Evolutionary conservation across 2,113 vertebrate genomes (phyloP).

Genomic region (Charadrius vociferus): DNA sequence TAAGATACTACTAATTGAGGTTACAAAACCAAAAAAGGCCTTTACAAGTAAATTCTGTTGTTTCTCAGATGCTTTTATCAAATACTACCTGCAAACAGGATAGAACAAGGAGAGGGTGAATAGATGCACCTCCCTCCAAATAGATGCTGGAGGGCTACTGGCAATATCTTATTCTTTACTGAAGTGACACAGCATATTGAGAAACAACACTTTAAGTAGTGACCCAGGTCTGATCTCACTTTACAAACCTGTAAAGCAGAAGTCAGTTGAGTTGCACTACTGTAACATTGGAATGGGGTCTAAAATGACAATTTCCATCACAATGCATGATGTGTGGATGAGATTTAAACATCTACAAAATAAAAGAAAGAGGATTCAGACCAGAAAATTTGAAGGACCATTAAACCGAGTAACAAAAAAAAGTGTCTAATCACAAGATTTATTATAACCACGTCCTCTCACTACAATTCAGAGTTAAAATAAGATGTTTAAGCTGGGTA

Average conservation of each 20-base stretch:
- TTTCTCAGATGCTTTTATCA: slow-evolving; percentile 62
- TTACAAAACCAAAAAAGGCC: background rate
- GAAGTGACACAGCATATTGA: background rate
- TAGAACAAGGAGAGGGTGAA: background rate
- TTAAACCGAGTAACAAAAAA: background rate
- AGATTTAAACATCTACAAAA: background rate
- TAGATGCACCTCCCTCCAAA: background rate
- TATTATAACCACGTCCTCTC: background rate
- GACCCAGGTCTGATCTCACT: background rate
- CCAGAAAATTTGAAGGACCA: background rate
- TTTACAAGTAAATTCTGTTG: slow-evolving; percentile 4
- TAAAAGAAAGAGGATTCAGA: background rate
- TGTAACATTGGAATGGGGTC: background rate
- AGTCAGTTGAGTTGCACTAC: background rate
- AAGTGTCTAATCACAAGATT: background rate
- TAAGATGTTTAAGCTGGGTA: background rate
- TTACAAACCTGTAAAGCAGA: background rate
- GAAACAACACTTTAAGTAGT: background rate
- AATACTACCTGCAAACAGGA: background rate
- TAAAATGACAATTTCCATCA: background rate
- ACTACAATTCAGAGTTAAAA: background rate
- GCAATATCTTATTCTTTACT: background rate
- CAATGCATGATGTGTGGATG: background rate
- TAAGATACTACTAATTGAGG: background rate
- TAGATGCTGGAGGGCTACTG: background rate